Base-by-base conservation (phyloP, 2,113 vertebrate genomes). In the Taurulus bubalis region DNA sequence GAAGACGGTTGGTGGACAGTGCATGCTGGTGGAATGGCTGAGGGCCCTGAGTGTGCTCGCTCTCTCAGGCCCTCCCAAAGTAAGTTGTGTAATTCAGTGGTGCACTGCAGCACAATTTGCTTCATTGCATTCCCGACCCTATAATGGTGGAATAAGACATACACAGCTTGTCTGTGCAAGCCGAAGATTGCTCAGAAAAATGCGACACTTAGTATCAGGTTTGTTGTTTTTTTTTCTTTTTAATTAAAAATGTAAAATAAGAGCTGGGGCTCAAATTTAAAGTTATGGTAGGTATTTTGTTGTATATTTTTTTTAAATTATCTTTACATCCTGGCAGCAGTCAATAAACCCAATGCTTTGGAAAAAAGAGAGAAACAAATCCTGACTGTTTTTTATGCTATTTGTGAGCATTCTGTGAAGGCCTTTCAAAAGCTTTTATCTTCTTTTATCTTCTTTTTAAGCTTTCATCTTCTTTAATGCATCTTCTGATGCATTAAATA, bases 91-190 rank as follows among this genome's bases (percentile, higher is more conserved):
- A 84, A 87, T 83, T 82, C 47, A 75, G 58, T 70, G 79, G 66
- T 77, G 77, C 47, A 77, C 22, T 80, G 42, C 83, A 88, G 71
- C 8, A 34, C 77, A 86, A 80, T 87, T 62, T 62, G 68, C 80
- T 74, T 79, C 32, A 69, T 30, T 64, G 60, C 65, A 82, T 69
- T 74, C 71, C 68, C 75, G 30, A 86, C 16, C 16, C 47, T 65
- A 34, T 76, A 74, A 73, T 64, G 28, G 69, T 45, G 59, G 26
- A 55, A 55, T 64, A 70, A 71, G 74, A 81, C 15, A 53, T 62
- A n/a, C 28, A 60, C 28, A 18, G 24, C n/a, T n/a, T 63, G 14
- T 73, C n/a, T 30, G 15, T 66, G 42, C 36, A 34, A 24, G 67
- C 32, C 20, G 47, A 20, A 55, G 45, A 62, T 51, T 53, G 42